phyloP scores from a whole-genome alignment of 2,888 invertebrate genomes.

The Drosophila siamana region DNA sequence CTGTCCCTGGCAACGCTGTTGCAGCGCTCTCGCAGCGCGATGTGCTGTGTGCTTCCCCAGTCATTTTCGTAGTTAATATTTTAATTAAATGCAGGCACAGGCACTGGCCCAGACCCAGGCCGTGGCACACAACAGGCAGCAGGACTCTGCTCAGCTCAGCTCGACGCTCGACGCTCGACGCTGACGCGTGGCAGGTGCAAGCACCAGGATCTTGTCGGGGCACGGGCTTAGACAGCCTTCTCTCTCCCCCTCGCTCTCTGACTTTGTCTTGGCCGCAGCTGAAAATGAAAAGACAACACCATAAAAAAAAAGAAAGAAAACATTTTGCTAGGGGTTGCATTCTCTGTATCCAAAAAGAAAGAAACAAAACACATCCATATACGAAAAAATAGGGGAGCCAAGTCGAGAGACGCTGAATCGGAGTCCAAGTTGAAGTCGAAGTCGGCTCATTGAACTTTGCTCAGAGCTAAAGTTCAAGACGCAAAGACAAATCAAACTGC shows the following conservation, averaged over 20 bases:
- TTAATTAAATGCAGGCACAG: slow-evolving; percentile 82
- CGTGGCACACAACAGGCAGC: slow-evolving; percentile 41
- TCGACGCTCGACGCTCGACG: no score
- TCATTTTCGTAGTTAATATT: slow-evolving; percentile 81
- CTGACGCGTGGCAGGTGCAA: slow-evolving; percentile 85
- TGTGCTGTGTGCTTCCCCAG: slow-evolving; percentile 35
- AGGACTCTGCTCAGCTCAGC: slow-evolving; percentile 37
- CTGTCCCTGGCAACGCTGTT: slow-evolving; percentile 45
- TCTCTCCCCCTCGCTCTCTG: slow-evolving; percentile 14
- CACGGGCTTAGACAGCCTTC: slow-evolving; percentile 71
- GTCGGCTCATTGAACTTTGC: slow-evolving; percentile 75
- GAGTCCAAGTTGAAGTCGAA: background rate
- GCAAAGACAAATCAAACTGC: slow-evolving; percentile 63
- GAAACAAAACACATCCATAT: slow-evolving; percentile 20
- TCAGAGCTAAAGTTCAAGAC: slow-evolving; percentile 70
- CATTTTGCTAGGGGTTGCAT: slow-evolving; percentile 69
- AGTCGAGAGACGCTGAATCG: background rate
- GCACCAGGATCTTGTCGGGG: slow-evolving; percentile 69
- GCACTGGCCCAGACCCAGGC: background rate
- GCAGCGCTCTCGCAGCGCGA: slow-evolving; percentile 3
- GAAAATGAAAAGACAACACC: slow-evolving; percentile 64
- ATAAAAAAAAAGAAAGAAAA: slow-evolving; percentile 20
- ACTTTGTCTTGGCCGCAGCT: slow-evolving; percentile 56
- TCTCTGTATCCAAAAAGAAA: slow-evolving; percentile 40
- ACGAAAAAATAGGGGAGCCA: slow-evolving; percentile 68